These are phyloP conservation scores for Nasonia oneida DNA, from an alignment of 2,888 invertebrate species.

Conservation along the genomic window DNA sequence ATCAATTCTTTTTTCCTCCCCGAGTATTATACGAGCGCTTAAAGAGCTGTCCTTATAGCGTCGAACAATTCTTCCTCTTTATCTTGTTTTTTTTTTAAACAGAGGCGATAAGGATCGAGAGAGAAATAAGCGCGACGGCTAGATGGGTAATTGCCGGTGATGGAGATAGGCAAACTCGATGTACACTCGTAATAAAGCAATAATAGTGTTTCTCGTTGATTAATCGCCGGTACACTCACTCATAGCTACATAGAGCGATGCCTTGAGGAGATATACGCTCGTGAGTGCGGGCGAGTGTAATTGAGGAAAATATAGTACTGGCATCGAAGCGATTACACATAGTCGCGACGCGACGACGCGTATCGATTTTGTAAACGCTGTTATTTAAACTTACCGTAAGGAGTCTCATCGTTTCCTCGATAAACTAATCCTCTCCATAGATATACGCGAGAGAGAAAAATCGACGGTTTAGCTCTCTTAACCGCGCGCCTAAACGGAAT, in stretches of 20 bases:
- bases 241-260: no score
- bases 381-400: no score
- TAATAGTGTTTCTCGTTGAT: neutral
- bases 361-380: neutral
- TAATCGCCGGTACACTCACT: neutral
- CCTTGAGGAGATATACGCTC: no score
- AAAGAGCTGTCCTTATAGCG: neutral
- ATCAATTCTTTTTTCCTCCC: slow-evolving; percentile 7
- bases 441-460: neutral
- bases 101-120: no score
- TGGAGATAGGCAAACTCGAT: no score
- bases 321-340: neutral
- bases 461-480: neutral
- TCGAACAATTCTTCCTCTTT: no score
- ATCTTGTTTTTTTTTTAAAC: neutral
- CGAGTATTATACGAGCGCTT: neutral
- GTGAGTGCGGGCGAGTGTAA: neutral
- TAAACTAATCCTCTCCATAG: no score
- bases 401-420: no score
- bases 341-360: neutral
- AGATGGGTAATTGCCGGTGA: no score
- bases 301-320: neutral
- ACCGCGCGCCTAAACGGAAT: slow-evolving; percentile 42
- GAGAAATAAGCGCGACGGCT: no score
- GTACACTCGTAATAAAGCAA: no score